A percentile compares a stretch with the other conserved stretches of the same genome.
Evolutionary conservation across 2,797 vertebrate species (phyloP).

Genomic region (Carduelis carduelis): DNA sequence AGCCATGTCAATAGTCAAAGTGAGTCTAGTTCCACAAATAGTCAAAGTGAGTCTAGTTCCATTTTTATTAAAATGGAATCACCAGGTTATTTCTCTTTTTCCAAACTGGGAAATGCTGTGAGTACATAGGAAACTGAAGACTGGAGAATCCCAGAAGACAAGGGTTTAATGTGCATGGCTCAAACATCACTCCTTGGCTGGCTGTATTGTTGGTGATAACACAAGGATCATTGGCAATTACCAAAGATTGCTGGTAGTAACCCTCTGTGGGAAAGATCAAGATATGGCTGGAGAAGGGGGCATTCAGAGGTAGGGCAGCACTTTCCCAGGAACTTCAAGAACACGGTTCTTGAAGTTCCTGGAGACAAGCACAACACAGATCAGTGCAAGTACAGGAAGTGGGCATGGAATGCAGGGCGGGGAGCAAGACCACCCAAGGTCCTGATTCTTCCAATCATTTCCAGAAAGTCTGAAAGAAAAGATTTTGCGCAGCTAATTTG

Average conservation of each 20-base stretch:
- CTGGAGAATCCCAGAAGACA: neutral
- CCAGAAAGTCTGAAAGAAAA: neutral
- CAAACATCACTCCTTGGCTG: neutral
- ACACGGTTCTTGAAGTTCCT: neutral
- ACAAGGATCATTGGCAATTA: neutral
- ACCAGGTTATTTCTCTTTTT: neutral
- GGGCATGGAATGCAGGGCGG: accelerated
- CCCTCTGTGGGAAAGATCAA: neutral
- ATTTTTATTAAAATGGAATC: neutral
- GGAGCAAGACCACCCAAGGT: neutral
- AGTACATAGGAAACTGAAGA: neutral
- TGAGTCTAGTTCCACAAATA: neutral
- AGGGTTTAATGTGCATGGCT: neutral
- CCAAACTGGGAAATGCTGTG: neutral
- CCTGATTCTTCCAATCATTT: accelerated
- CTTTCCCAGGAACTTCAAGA: neutral
- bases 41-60: neutral
- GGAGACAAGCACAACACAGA: neutral
- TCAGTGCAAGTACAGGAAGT: neutral
- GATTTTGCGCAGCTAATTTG: no score
- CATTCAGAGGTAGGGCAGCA: neutral
- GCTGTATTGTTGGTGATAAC: neutral
- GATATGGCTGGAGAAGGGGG: neutral
- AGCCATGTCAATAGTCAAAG: neutral
- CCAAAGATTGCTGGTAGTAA: neutral